Percentiles rank a stretch among this genome's conserved stretches.
These are phyloP conservation scores for Electrona antarctica DNA, from an alignment of 2,113 vertebrate species.

Conservation along the genomic window DNA sequence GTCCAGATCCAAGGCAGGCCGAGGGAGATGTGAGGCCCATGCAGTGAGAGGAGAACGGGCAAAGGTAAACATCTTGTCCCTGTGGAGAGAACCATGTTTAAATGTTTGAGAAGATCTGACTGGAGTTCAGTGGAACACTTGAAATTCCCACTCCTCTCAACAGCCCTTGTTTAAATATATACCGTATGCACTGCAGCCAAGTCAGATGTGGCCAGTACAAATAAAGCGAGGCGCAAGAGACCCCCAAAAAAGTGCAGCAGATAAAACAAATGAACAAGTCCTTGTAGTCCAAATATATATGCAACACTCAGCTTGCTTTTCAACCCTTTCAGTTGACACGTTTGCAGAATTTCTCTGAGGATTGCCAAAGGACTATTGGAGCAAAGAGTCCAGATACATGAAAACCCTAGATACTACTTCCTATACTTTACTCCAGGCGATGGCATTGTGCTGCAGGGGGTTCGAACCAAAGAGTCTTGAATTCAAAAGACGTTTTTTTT, in stretches of 20 bases:
- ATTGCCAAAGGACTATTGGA: background rate
- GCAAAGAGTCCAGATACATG: too few relatives aligned
- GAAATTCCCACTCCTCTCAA: conserved; percentile 38
- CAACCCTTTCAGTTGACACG: conserved; percentile 48
- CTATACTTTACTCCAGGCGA: too few relatives aligned
- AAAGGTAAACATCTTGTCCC: conserved; percentile 68
- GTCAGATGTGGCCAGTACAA: conserved; percentile 60
- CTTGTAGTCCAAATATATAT: conserved; percentile 65
- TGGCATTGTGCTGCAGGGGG: too few relatives aligned
- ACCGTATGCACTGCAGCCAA: conserved; percentile 44
- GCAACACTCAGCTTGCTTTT: conserved; percentile 59
- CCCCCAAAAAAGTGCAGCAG: conserved; percentile 50
- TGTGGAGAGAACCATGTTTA: conserved; percentile 47
- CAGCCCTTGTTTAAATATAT: conserved; percentile 63
- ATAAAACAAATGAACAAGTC: conserved; percentile 72
- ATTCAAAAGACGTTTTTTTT: too few relatives aligned
- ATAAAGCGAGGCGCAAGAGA: conserved; percentile 59
- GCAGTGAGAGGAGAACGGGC: conserved; percentile 38
- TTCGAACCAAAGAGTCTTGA: too few relatives aligned
- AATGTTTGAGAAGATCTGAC: conserved; percentile 50
- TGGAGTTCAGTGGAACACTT: conserved; percentile 58
- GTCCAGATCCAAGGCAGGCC: conserved; percentile 7
- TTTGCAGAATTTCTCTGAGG: conserved; percentile 47
- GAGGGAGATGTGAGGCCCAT: conserved; percentile 2
- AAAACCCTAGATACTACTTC: too few relatives aligned